Evolutionary conservation across 2,888 invertebrate genomes (phyloP).

Genomic region (Galeopsomyia nigrocyanea): DNA sequence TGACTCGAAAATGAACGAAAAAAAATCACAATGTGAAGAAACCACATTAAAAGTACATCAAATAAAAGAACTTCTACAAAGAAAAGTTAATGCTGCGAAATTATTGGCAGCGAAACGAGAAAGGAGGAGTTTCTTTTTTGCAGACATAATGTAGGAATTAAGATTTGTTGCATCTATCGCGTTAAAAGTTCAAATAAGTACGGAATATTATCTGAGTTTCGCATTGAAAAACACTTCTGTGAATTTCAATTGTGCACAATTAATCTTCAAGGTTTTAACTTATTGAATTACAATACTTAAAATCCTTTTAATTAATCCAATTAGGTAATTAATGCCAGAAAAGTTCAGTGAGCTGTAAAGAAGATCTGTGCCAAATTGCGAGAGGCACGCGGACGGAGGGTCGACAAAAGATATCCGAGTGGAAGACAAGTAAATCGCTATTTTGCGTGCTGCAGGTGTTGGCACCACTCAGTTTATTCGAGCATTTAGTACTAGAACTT

Average conservation of each 20-base stretch:
- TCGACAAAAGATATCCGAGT: neutral
- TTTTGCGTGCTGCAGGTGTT: slow-evolving; percentile 40
- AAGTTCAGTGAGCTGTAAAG: slow-evolving; percentile 21
- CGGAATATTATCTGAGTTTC: no score
- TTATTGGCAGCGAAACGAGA: slow-evolving; percentile 22
- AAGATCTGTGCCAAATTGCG: neutral
- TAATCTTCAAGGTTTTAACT: no score
- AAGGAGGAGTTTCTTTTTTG: slow-evolving; percentile 1
- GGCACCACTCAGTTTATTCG: neutral
- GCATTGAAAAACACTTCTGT: no score
- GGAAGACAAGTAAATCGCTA: slow-evolving; percentile 8
- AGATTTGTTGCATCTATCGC: slow-evolving; percentile 11
- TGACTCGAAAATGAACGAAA: no score
- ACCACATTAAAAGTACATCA: no score
- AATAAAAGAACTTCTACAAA: neutral
- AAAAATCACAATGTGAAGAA: no score
- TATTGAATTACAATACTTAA: no score
- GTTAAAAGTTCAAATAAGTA: no score
- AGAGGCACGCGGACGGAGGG: neutral
- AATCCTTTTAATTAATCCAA: neutral
- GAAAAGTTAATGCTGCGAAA: slow-evolving; percentile 40
- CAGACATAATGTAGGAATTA: neutral
- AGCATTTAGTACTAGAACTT: no score
- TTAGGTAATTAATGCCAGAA: slow-evolving; percentile 9
- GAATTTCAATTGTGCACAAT: no score